Percentiles rank a stretch among this genome's conserved stretches.
These are phyloP conservation scores for Emydocephalus ijimae DNA, from an alignment of 2,113 vertebrate genomes.

Conservation along the genomic window DNA sequence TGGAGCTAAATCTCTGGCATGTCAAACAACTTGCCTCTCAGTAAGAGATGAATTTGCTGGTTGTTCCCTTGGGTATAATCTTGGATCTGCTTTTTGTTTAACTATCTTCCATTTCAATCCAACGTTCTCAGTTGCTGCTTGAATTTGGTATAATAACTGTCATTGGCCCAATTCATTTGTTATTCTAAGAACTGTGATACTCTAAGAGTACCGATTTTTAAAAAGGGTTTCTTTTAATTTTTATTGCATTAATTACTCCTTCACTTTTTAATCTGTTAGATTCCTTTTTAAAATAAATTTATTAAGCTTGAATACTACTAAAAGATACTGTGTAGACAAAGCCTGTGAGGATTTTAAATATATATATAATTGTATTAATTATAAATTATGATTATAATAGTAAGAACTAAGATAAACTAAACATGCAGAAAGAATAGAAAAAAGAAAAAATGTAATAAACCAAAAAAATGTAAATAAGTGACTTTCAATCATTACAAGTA, in stretches of 20 bases:
- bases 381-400: neutral
- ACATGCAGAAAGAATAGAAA: neutral
- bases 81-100: neutral
- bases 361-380: neutral
- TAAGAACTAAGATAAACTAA: neutral
- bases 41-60: neutral
- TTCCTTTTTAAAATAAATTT: neutral
- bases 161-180: neutral
- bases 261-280: neutral
- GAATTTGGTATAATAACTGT: slow-evolving; percentile 7
- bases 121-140: neutral
- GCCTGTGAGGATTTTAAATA: neutral
- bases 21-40: neutral
- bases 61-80: neutral
- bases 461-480: neutral
- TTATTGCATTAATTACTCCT: neutral
- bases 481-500: neutral
- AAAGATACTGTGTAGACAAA: neutral
- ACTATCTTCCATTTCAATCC: neutral
- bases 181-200: neutral
- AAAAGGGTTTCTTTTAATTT: neutral
- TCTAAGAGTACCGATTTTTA: neutral
- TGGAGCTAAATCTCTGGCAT: slow-evolving; percentile 9
- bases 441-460: neutral
- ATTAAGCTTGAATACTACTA: neutral